A percentile compares a stretch with the other conserved stretches of the same genome.
Conservation (phyloP, 2,888 invertebrate genomes). For the Stenoptilia bipunctidactyla region DNA sequence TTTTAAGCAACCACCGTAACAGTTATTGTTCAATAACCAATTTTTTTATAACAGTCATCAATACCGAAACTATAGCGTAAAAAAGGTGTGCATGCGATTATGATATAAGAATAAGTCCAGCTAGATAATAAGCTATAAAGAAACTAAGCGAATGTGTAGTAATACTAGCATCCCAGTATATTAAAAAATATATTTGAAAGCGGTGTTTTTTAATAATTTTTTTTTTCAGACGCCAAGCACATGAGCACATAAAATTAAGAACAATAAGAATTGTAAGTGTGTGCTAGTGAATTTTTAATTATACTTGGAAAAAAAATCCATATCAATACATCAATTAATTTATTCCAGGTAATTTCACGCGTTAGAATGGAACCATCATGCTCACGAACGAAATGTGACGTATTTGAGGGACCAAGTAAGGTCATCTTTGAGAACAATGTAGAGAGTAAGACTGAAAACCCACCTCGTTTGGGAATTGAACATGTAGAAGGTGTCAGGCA, state of each 20-base stretch:
- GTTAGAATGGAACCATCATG: constrained; percentile 59
- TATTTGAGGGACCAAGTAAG: constrained; percentile 34
- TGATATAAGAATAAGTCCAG: too few relatives aligned
- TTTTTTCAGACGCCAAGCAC: neutral
- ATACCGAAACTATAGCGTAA: too few relatives aligned
- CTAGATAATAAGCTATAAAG: too few relatives aligned
- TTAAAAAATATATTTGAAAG: too few relatives aligned
- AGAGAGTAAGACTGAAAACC: constrained; percentile 51
- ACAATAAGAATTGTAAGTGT: constrained; percentile 14
- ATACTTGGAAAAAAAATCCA: neutral
- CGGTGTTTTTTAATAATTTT: neutral
- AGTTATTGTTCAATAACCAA: too few relatives aligned
- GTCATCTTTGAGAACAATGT: constrained; percentile 31
- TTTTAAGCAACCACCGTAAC: too few relatives aligned
- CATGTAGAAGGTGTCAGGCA: constrained; percentile 30
- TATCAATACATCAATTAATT: constrained; percentile 3
- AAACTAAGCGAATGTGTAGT: too few relatives aligned
- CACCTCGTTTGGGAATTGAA: constrained; percentile 24
- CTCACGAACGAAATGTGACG: constrained; percentile 41
- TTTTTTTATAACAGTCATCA: too few relatives aligned
- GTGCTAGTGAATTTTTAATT: constrained; percentile 1
- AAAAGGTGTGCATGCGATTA: too few relatives aligned
- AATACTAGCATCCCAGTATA: too few relatives aligned
- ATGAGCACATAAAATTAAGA: neutral
- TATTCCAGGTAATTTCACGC: constrained; percentile 19